Base-by-base conservation (phyloP, 1,140 invertebrate genomes). In the Cylas formicarius region DNA sequence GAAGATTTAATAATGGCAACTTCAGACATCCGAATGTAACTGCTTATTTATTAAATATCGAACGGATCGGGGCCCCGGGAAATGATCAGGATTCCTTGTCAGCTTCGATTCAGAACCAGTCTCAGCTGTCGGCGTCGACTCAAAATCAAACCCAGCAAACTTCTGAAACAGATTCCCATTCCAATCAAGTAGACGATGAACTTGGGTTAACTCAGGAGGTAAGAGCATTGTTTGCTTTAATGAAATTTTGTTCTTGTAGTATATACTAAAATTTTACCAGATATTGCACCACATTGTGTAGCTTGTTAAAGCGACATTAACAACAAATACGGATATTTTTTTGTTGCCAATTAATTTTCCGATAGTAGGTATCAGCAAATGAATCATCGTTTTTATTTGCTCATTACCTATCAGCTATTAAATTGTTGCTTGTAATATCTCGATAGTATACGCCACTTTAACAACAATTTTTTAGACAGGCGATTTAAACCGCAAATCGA, bases 1-100 rank as follows among this genome's bases (percentile, higher is more conserved):
- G 74, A 19, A 56, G 70, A 16, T 76, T 73, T 46, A 71, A 71
- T 56, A 58, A 67, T 39, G 58, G 66, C 6, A 62, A 60, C 38
- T 52, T 53, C 26, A 49, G 57, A 34, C 58, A 63, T 16, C 61
- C 65, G 9, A 67, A 75, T 67, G 68, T 77, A 27, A 73, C 72
- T 43, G 71, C 76, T 3, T 78, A 77, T 57, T 62, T 78, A 18
- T 64, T 78, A 32, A 75, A 75, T 56, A 65, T 74, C 1, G 62
- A 62, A 51, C 40, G 53, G 45, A 32, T 22, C n/a, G 26, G 21
- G 11, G 23, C 28, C 20, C 39, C 48, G 9, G 24, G 46, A 23
- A 48, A 23, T 28, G 49, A 24, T 20, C 18, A 24, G 27, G 54
- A 60, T 11, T 13, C 41, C 11, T 43, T 48, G 9, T 13, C 52